Base-by-base conservation (phyloP, 2,888 invertebrate species). In the Imbricaverruca yamaguchii region DNA sequence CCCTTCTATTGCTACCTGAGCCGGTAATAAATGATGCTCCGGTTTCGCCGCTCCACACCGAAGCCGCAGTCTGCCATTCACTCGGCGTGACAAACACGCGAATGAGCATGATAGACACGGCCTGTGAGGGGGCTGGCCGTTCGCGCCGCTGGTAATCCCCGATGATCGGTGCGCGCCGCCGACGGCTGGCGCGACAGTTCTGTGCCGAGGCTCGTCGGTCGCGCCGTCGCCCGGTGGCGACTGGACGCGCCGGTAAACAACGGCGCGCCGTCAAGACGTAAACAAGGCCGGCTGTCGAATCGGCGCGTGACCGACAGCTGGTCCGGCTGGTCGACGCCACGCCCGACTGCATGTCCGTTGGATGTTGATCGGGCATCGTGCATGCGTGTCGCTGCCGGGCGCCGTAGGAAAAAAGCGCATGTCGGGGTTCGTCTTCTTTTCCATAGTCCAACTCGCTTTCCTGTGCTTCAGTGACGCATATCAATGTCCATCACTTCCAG, bases 21-120 rank as follows among this genome's bases (percentile, higher is more conserved):
- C 69, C 69, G 6, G 25, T 69, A 69, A 69, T 69, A 69, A 69
- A 69, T 39, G 69, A 69, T 39, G 69, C 39, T 69, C 69, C 15
- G 25, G 69, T 39, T 39, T 15, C 69, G 25, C 69, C 69, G 69
- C 10, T 69, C n/a, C 12, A 13, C 39, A 25, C 69, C 7, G 69
- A 13, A 25, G 15, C 69, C 39, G 9, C 9, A 65, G 65, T 15
- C 65, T 8, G 65, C 65, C n/a, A 39, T 39, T 69, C 39, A 39
- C 69, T 12, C 13, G 12, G 13, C 39, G 69, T 15, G 69, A 69
- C 69, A 69, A 69, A 69, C 69, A 69, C 69, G 69, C 25, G 39
- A 11, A 69, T 69, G 39, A 69, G 39, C 69, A 15, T 39, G 69
- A 69, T 69, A 69, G 69, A 69, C 69, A 69, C 39, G 69, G 25